phyloP scores from a whole-genome alignment of 2,113 vertebrate species.

The Lampris megalopsis region DNA sequence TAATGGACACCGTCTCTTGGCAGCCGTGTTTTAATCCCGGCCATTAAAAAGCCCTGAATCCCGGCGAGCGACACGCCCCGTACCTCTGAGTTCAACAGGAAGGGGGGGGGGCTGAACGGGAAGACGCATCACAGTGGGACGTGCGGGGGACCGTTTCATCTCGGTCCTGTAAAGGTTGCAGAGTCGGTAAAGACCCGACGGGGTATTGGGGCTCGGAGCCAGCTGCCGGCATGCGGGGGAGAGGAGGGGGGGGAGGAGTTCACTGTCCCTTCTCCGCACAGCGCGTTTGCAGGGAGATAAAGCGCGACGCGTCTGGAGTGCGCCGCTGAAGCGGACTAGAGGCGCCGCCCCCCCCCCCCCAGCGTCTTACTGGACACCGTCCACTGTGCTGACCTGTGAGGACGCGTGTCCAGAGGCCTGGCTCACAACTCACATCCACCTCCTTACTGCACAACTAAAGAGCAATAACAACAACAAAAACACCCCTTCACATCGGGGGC shows the following conservation, averaged over 20 bases:
- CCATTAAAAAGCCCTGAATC: slow-evolving; percentile 27
- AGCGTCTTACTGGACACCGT: no score
- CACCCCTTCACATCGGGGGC: no score
- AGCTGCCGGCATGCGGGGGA: slow-evolving; percentile 14
- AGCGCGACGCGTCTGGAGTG: no score
- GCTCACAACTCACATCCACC: no score
- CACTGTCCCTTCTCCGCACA: background rate
- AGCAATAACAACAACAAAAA: no score
- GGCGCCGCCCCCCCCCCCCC: no score
- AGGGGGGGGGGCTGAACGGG: slow-evolving; percentile 50
- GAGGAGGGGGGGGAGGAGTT: slow-evolving; percentile 3
- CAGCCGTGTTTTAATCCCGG: slow-evolving; percentile 49
- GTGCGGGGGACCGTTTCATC: slow-evolving; percentile 65
- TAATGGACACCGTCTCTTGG: slow-evolving; percentile 65
- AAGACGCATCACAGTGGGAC: slow-evolving; percentile 54
- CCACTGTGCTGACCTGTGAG: no score
- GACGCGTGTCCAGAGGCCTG: no score
- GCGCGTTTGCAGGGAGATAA: slow-evolving; percentile 1
- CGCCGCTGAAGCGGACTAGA: no score
- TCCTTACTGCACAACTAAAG: no score
- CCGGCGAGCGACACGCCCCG: slow-evolving; percentile 30
- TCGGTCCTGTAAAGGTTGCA: slow-evolving; percentile 57
- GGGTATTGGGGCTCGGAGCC: slow-evolving; percentile 16
- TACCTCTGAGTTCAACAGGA: slow-evolving; percentile 41
- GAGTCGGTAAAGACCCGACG: slow-evolving; percentile 42